Conservation (phyloP, 1,140 invertebrate species). For the Drosophila ironensis region DNA sequence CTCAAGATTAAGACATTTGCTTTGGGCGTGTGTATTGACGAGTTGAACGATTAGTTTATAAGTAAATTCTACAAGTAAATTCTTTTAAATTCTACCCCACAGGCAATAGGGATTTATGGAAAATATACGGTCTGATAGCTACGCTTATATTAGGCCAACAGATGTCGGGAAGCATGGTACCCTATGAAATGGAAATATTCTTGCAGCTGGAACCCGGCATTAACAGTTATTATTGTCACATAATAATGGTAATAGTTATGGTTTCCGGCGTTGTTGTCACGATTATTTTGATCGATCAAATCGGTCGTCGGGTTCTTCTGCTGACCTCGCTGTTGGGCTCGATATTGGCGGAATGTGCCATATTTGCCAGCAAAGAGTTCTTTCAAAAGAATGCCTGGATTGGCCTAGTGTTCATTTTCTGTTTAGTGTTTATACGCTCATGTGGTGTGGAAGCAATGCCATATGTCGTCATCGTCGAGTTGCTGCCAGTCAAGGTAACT, state of each 20-base stretch:
- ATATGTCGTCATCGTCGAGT: constrained; percentile 53
- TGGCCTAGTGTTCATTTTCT: constrained; percentile 41
- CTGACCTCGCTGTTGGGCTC: constrained; percentile 41
- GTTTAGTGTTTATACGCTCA: constrained; percentile 33
- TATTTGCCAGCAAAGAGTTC: constrained; percentile 29
- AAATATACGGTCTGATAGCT: constrained; percentile 36
- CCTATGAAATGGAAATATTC: too few species aligned
- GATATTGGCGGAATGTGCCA: constrained; percentile 27
- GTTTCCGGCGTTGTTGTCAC: constrained; percentile 39
- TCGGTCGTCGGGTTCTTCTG: constrained; percentile 52
- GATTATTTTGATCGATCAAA: constrained; percentile 47
- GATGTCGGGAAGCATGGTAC: constrained; percentile 82
- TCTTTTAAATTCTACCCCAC: not conserved
- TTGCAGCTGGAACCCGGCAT: too few species aligned
- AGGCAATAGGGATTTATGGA: constrained; percentile 40
- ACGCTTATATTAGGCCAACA: constrained; percentile 44
- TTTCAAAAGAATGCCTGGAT: constrained; percentile 43
- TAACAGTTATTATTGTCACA: too few species aligned
- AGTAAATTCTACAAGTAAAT: too few species aligned
- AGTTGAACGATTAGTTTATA: too few species aligned
- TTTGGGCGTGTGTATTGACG: too few species aligned
- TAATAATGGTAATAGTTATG: too few species aligned
- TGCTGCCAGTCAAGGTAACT: constrained; percentile 58
- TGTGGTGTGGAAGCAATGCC: constrained; percentile 45
- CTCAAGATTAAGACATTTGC: too few species aligned